Percentiles rank a stretch among this genome's conserved stretches.
Evolutionary conservation across 2,797 vertebrate genomes (phyloP).

Genomic region (Chelmon rostratus): DNA sequence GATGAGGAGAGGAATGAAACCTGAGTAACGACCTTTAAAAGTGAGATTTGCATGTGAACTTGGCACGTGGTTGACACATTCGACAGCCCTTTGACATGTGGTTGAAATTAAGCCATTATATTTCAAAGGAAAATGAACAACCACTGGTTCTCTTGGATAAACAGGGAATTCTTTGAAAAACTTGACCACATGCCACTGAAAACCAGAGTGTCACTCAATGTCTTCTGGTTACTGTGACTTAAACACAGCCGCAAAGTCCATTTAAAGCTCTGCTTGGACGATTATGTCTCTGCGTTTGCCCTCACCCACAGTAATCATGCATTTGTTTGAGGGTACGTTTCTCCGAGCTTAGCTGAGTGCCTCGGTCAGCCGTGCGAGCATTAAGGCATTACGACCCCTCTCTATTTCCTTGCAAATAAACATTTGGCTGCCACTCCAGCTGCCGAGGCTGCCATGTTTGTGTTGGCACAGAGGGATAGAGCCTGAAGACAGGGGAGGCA

Average conservation of each 20-base stretch:
- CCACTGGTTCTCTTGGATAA: slow-evolving; percentile 51
- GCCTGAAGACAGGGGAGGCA: slow-evolving; percentile 11
- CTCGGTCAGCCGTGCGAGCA: slow-evolving; percentile 56
- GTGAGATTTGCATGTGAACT: slow-evolving; percentile 50
- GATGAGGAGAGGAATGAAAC: background rate
- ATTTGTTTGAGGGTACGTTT: slow-evolving; percentile 61
- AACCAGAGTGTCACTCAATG: slow-evolving; percentile 55
- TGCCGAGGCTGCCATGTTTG: slow-evolving; percentile 67
- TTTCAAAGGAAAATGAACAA: slow-evolving; percentile 67
- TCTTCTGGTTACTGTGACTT: slow-evolving; percentile 26
- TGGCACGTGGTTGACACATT: slow-evolving; percentile 63
- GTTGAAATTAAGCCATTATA: slow-evolving; percentile 65
- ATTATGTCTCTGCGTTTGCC: slow-evolving; percentile 8
- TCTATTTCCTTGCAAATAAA: slow-evolving; percentile 78
- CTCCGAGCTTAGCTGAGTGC: slow-evolving; percentile 38
- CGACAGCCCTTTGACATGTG: slow-evolving; percentile 69
- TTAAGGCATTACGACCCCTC: slow-evolving; percentile 75
- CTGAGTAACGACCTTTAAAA: slow-evolving; percentile 43
- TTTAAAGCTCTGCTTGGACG: slow-evolving; percentile 38
- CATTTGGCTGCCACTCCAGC: slow-evolving; percentile 64
- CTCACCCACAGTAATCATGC: slow-evolving; percentile 52
- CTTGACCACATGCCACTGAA: slow-evolving; percentile 46
- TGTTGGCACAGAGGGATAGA: slow-evolving; percentile 64
- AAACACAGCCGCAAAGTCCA: slow-evolving; percentile 27
- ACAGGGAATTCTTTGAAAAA: slow-evolving; percentile 54